phyloP scores from a whole-genome alignment of 2,113 vertebrate genomes.

The Gallinago jamesoni region DNA sequence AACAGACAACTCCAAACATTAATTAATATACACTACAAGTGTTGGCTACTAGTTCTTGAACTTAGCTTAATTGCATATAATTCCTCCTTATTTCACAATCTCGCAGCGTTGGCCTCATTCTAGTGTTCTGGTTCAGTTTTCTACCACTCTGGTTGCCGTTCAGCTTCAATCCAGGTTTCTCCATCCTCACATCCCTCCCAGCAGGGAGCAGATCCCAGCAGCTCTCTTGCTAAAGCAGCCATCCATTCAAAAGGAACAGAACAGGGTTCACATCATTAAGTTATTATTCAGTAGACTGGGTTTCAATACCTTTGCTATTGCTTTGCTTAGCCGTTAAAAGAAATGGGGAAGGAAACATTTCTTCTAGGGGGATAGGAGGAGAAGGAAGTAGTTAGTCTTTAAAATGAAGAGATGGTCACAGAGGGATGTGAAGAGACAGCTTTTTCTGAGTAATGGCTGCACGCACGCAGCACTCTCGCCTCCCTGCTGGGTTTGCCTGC shows the following conservation, averaged over 20 bases:
- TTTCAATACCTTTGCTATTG: constrained; percentile 39
- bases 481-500: constrained; percentile 2
- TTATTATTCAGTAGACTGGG: constrained; percentile 19
- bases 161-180: constrained; percentile 11
- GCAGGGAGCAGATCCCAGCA: constrained; percentile 26
- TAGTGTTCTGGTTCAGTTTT: neutral
- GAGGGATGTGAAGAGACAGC: neutral
- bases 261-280: constrained; percentile 33
- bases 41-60: neutral
- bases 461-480: neutral
- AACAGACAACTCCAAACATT: constrained; percentile 27
- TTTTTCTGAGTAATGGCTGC: constrained; percentile 2
- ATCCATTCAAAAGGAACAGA: constrained; percentile 49
- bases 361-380: neutral
- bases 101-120: neutral
- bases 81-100: neutral
- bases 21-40: constrained; percentile 4
- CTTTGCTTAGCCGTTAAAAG: neutral
- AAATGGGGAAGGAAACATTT: constrained; percentile 1
- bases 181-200: neutral
- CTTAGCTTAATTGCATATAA: constrained; percentile 4
- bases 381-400: neutral
- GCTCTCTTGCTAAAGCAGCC: constrained; percentile 37
- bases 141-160: neutral
- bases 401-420: neutral